A percentile compares a stretch with the other conserved stretches of the same genome.
These are phyloP conservation scores for Solenopsis invicta DNA, from an alignment of 1,140 invertebrate species.

Conservation along the genomic window DNA sequence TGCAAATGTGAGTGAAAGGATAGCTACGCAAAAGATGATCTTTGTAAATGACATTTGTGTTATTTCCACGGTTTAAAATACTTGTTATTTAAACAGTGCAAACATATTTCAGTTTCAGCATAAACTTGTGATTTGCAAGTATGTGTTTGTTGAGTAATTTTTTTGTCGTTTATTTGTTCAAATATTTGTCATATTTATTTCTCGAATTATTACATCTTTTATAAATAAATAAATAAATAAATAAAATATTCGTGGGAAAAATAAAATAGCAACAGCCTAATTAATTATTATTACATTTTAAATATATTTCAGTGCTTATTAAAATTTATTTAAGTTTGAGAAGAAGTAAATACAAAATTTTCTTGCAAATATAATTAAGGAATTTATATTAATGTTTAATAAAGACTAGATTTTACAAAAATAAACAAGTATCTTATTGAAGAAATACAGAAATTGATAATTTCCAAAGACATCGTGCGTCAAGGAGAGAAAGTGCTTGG, in stretches of 20 bases:
- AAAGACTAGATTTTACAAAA: not conserved
- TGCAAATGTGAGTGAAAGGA: not conserved
- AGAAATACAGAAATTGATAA: too few relatives aligned
- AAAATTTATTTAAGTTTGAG: not conserved
- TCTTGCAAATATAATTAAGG: not conserved
- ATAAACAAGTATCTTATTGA: not conserved
- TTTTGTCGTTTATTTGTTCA: not conserved
- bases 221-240: not conserved
- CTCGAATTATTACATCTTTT: not conserved
- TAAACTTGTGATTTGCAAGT: conserved; percentile 17
- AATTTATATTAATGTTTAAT: not conserved
- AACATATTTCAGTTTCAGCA: not conserved
- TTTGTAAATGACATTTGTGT: not conserved
- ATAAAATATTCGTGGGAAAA: not conserved
- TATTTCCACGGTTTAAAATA: not conserved
- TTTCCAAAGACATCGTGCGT: not conserved
- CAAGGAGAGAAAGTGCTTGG: not conserved
- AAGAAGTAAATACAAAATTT: not conserved
- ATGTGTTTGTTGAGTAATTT: not conserved
- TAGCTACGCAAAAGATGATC: not conserved
- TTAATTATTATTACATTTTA: not conserved
- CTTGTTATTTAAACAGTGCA: not conserved
- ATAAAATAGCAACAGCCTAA: not conserved
- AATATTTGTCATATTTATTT: not conserved
- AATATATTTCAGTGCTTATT: not conserved